Base-by-base conservation (phyloP, 2,888 invertebrate species). In the Sarcophaga carnaria region DNA sequence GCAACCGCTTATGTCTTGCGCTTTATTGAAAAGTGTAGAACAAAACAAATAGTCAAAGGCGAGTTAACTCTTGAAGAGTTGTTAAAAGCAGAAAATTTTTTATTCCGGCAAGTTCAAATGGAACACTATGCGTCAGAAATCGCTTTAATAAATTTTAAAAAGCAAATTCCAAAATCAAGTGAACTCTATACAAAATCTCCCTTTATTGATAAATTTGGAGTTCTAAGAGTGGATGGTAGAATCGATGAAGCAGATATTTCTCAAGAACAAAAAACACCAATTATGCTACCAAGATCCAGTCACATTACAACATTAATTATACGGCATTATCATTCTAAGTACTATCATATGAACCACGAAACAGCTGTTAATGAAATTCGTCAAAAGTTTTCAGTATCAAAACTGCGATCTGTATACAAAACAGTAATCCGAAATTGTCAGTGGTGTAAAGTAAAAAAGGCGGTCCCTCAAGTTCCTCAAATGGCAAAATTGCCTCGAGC, bases 261-360 rank as follows among this genome's bases (percentile, higher is more conserved):
- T 5, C 59, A 60, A 45, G n/a, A 25, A 14, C 79, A 67, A 70
- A 62, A 79, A 67, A 20, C 47, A 2, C 76, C 83, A 3, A 25
- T 86, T 49, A 86, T 83, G 27, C 72, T 86, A 25, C 83, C 83
- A 12, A 85, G 49, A 66, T 77, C 59, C 14, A 80, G 25, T 66
- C 45, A 67, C 37, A 66, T 85, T 49, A 77, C 77, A 4, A 54
- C 1, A 54, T 5, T 54, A 14, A 14, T 54, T 14, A 1, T 12
- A 12, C 54, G 4, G 4, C 54, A 54, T 17, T 54, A 54, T 54
- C 54, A 54, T 54, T 12, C 12, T 14, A 54, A 54, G 2, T 54
- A 14, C 1, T 3, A 54, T 49, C 14, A 54, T 3, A 17, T 12
- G n/a, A 59, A 6, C 10, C 60, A n/a, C 60, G 71, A 71, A 27